These are phyloP conservation scores for Varanus salvator DNA, from an alignment of 2,113 vertebrate genomes.

Conservation along the genomic window DNA sequence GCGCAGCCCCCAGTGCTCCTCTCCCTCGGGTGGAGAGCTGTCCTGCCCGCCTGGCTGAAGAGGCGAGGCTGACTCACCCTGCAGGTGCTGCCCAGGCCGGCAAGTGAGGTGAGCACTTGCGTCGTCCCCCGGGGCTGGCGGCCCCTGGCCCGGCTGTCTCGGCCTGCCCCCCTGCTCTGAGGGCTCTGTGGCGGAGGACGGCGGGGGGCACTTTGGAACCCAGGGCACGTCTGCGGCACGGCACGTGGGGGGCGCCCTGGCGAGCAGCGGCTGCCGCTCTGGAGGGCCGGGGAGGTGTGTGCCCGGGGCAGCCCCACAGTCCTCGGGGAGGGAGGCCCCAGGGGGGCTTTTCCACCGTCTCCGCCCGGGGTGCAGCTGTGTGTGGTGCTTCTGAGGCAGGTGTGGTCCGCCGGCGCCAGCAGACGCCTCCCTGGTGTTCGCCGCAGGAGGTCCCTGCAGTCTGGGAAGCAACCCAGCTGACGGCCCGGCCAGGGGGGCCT, in stretches of 20 bases:
- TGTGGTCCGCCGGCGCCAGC: slow-evolving; percentile 54
- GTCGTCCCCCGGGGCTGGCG: slow-evolving; percentile 62
- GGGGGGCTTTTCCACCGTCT: slow-evolving; percentile 81
- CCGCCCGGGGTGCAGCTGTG: slow-evolving; percentile 77
- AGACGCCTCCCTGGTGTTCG: slow-evolving; percentile 23
- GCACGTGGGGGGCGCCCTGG: slow-evolving; percentile 72
- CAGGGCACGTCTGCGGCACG: slow-evolving; percentile 74
- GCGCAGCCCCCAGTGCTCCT: no score
- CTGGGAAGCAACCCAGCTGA: neutral
- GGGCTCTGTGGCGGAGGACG: slow-evolving; percentile 76
- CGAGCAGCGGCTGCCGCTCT: slow-evolving; percentile 82
- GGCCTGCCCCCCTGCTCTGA: slow-evolving; percentile 76
- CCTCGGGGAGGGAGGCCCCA: slow-evolving; percentile 80
- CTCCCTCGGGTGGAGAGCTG: neutral
- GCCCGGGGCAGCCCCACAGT: slow-evolving; percentile 78
- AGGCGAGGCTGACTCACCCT: slow-evolving; percentile 89
- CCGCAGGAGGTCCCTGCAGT: neutral
- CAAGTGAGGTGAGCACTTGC: slow-evolving; percentile 79
- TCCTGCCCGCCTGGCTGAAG: fast-evolving
- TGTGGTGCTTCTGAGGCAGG: slow-evolving; percentile 62
- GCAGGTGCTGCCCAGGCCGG: slow-evolving; percentile 82
- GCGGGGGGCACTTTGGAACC: slow-evolving; percentile 86
- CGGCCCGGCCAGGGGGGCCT: slow-evolving; percentile 56
- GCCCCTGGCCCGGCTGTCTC: slow-evolving; percentile 72
- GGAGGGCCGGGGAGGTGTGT: slow-evolving; percentile 77